Evolutionary conservation across 1,140 invertebrate genomes (phyloP), one percentile per base, ranked within the genome.

Genomic region (Drosophila funebris): DNA sequence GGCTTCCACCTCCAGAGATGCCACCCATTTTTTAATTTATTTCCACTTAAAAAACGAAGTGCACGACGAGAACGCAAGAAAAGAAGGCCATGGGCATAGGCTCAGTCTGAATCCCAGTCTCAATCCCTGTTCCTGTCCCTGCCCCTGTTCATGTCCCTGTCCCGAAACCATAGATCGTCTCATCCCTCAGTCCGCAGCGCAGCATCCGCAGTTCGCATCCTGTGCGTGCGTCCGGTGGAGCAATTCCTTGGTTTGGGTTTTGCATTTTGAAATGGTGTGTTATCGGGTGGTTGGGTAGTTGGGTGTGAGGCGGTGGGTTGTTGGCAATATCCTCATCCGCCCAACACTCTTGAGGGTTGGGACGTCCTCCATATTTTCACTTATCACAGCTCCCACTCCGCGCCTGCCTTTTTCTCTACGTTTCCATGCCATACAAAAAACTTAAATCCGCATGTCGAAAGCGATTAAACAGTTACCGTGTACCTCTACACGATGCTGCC

Each of bases 361-460:
- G 33, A 54, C 48, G 78, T 72, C 39, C 37, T 81, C 67, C 80
- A 79, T 79, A 84, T 79, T 84, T 83, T 83, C 80, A 83, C 72
- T 83, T 83, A 83, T 83, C 80, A 79, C 63, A 69, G 53, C 67
- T 43, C 54, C 44, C 53, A 36, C 9, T 20, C 24, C 14, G 9
- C 3, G 11, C 13, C n/a, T 36, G 11, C 1, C 18, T 22, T 0
- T 13, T 24, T 20, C 18, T 29, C 16, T 16, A 11, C 20, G 24
- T 24, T 56, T 43, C 36, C 60, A 57, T 60, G 58, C 39, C 48
- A 63, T 44, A 39, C 48, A 53, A 68, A 68, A 87, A 88, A 83
- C 82, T 83, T 88, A 90, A 90, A 88, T 90, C 88, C 90, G 78
- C 87, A 90, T 90, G 79, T 90, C 87, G 78, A 90, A 90, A 90